Evolutionary conservation across 2,113 vertebrate genomes (phyloP), one percentile per base, ranked within the genome.

Genomic region (Rutilus rutilus): DNA sequence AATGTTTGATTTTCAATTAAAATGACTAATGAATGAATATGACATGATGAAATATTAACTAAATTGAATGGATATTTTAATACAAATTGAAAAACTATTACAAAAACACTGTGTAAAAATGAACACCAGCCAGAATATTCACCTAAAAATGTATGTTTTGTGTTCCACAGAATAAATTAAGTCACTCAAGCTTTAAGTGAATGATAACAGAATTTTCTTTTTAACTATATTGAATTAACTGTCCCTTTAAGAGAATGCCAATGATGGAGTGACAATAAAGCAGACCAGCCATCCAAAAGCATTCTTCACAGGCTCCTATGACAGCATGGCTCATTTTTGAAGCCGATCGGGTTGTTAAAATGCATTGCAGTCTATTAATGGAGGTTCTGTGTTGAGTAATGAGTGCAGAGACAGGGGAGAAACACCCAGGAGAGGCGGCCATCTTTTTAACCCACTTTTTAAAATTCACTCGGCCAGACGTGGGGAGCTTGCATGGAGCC

Each of bases 371-470:
- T 73, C 71, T 78, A 75, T 73, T 85, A 85, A 86, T 69, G 17
- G 59, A 78, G 80, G 36, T 65, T 81, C n/a, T 87, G 71, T 82
- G 85, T 84, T 85, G 85, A 83, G 67, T 89, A 77, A 89, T 87
- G 88, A 87, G 45, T 82, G 42, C 80, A 80, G 65, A 60, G 85
- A 76, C 65, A 59, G 64, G 59, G 54, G 67, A 75, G n/a, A 65
- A 81, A 39, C 47, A 81, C 54, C 54, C 82, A 78, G 36, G 78
- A 85, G 88, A 65, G 65, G 78, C n/a, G 50, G 69, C 60, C 71
- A 85, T 86, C 88, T 86, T 89, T 86, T 86, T 85, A 89, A 85
- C 85, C 85, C 60, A 85, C 80, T 87, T 86, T 83, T 87, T 81
- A 45, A 86, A 84, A 87, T 71, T 73, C 69, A 47, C 60, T 59